Evolutionary conservation across 2,113 vertebrate species (phyloP).

Genomic region (Junco hyemalis): DNA sequence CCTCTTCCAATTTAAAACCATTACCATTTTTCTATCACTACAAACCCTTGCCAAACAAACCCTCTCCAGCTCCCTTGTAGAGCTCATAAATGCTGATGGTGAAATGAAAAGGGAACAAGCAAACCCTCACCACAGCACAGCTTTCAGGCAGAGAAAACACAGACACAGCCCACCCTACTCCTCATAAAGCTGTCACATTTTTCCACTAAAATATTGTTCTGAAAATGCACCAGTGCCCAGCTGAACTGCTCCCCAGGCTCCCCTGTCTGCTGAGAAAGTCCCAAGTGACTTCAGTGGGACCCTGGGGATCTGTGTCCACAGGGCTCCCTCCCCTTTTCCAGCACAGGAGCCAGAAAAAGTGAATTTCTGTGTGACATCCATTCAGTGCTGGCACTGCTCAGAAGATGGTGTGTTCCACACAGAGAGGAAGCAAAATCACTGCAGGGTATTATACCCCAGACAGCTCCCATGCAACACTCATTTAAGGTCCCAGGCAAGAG

Average conservation of each 20-base stretch:
- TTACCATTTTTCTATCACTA: not conserved
- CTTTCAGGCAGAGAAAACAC: not conserved
- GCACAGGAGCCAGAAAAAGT: not conserved
- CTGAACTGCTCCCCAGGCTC: not conserved
- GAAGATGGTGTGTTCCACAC: not conserved
- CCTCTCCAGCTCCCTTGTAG: not conserved
- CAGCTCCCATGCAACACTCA: not conserved
- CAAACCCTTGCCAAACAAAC: not conserved
- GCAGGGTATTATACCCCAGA: not conserved
- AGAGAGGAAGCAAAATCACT: not conserved
- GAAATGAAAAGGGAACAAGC: not conserved
- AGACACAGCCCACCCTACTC: not conserved
- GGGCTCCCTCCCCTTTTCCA: not conserved
- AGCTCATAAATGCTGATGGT: not conserved
- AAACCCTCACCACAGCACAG: not conserved
- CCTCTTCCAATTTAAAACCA: not conserved
- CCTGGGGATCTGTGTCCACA: not conserved
- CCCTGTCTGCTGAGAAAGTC: not conserved
- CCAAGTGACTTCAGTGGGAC: not conserved
- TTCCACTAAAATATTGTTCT: not conserved
- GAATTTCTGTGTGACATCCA: not conserved
- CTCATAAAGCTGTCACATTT: not conserved
- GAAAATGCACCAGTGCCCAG: not conserved
- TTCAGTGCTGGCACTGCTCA: not conserved
- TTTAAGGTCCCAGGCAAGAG: not conserved